phyloP scores from a whole-genome alignment of 2,888 invertebrate genomes.

The Bimastos eiseni region DNA sequence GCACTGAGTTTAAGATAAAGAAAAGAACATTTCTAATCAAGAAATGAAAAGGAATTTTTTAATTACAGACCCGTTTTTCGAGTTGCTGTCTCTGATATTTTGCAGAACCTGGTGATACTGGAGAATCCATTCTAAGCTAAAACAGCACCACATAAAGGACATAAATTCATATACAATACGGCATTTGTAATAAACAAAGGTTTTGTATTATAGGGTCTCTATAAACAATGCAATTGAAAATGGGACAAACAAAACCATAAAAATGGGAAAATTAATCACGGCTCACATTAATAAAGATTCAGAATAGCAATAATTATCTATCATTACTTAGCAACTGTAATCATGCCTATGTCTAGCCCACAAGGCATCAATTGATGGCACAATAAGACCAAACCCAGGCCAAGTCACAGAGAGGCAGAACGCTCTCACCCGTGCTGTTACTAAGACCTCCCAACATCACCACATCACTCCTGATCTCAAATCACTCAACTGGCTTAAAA shows the following conservation, averaged over 20 bases:
- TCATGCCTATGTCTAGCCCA: too few relatives aligned
- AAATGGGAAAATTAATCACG: not conserved
- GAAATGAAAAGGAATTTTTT: not conserved
- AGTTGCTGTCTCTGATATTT: slow-evolving; percentile 1
- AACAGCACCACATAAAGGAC: not conserved
- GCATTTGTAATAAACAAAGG: too few relatives aligned
- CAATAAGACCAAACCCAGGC: too few relatives aligned
- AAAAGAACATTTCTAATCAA: too few relatives aligned
- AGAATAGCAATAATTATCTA: not conserved
- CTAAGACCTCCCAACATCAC: too few relatives aligned
- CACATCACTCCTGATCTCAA: too few relatives aligned
- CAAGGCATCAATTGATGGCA: too few relatives aligned
- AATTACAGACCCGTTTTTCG: not conserved
- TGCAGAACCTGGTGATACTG: not conserved
- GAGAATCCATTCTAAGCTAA: not conserved
- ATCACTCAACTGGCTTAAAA: too few relatives aligned
- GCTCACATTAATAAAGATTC: not conserved
- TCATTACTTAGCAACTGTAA: too few relatives aligned
- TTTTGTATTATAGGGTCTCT: not conserved
- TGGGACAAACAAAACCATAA: not conserved
- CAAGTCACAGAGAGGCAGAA: too few relatives aligned
- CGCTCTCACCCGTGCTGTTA: too few relatives aligned
- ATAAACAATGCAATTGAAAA: not conserved
- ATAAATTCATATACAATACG: not conserved
- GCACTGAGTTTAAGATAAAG: too few relatives aligned